These are phyloP conservation scores for Neocrepidodera transversa DNA, from an alignment of 2,888 invertebrate species.

Conservation along the genomic window DNA sequence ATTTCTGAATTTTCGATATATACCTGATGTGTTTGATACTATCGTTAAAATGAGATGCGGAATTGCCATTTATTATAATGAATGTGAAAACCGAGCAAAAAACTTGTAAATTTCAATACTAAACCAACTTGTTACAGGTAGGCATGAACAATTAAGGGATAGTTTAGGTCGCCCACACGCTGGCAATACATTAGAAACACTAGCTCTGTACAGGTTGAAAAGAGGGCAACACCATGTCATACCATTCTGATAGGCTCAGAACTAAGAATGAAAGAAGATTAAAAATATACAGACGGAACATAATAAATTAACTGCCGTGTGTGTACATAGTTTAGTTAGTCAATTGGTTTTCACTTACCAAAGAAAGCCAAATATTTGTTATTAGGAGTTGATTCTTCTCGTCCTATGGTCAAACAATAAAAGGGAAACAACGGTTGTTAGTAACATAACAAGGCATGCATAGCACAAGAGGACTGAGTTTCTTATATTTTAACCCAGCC, in stretches of 20 bases:
- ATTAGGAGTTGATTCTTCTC: slow-evolving; percentile 96
- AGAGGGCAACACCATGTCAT: slow-evolving; percentile 47
- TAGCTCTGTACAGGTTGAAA: slow-evolving; percentile 49
- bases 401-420: slow-evolving; percentile 84
- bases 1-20: too few species aligned
- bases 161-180: slow-evolving; percentile 27
- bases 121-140: slow-evolving; percentile 53
- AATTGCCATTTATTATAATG: slow-evolving; percentile 11
- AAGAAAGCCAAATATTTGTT: slow-evolving; percentile 94
- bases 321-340: slow-evolving; percentile 59
- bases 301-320: slow-evolving; percentile 60
- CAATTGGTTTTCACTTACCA: slow-evolving; percentile 79
- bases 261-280: slow-evolving; percentile 51
- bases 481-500: slow-evolving; percentile 21
- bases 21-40: too few species aligned
- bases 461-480: slow-evolving; percentile 50
- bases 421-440: slow-evolving; percentile 69
- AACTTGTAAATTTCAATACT: slow-evolving; percentile 53
- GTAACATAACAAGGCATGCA: slow-evolving; percentile 62
- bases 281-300: slow-evolving; percentile 49
- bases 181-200: slow-evolving; percentile 39
- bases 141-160: slow-evolving; percentile 45
- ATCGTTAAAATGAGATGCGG: not conserved
- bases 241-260: slow-evolving; percentile 48
- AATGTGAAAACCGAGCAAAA: slow-evolving; percentile 43